phyloP scores from a whole-genome alignment of 2,113 vertebrate genomes.

The Protobothrops mucrosquamatus region DNA sequence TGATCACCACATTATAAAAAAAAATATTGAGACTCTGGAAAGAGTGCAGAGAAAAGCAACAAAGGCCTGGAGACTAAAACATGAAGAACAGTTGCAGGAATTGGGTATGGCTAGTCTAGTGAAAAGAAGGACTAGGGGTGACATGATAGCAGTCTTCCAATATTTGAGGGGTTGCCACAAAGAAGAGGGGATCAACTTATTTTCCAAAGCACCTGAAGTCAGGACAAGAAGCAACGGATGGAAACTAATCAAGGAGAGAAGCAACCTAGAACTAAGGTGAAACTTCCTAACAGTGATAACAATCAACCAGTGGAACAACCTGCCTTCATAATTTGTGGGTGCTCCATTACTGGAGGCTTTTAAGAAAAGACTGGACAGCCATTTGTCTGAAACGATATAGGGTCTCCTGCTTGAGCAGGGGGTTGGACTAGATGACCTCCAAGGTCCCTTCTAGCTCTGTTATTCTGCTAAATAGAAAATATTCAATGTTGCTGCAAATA shows the following conservation, averaged over 20 bases:
- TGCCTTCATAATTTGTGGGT: too few species aligned
- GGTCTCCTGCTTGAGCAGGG: too few species aligned
- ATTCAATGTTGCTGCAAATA: fast-evolving
- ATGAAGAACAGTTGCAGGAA: background rate
- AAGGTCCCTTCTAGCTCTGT: background rate
- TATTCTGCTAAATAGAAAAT: background rate
- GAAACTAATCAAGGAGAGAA: background rate
- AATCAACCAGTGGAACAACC: background rate
- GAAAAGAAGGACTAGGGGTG: background rate
- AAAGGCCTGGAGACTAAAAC: background rate
- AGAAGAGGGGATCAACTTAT: background rate
- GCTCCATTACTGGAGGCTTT: too few species aligned
- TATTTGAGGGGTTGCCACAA: background rate
- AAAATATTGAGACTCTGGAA: too few species aligned
- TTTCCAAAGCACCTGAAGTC: background rate
- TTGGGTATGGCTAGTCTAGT: background rate
- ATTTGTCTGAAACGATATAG: too few species aligned
- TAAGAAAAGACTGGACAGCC: too few species aligned
- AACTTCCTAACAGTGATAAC: background rate
- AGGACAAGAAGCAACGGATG: background rate
- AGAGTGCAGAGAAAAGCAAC: too few species aligned
- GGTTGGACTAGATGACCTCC: too few species aligned
- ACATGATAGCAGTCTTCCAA: background rate
- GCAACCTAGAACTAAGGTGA: background rate
- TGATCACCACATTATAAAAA: too few species aligned